Conservation (phyloP, 2,888 invertebrate species). For the Diaphora mendica region DNA sequence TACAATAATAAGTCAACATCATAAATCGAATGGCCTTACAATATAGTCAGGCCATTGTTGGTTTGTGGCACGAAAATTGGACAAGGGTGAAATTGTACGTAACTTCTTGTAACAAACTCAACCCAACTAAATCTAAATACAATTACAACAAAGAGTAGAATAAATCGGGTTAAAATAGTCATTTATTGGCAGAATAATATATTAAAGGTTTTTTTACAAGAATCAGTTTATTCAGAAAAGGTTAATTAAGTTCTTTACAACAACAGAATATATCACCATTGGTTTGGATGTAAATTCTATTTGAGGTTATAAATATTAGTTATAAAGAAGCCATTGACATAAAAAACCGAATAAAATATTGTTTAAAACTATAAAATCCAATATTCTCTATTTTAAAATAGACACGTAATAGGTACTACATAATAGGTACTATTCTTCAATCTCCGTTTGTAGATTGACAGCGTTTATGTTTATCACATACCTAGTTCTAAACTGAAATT, state of each 20-base stretch:
- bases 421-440: too few species aligned
- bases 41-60: constrained; percentile 10
- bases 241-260: background rate
- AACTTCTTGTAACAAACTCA: constrained; percentile 15
- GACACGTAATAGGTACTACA: too few species aligned
- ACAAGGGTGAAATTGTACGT: constrained; percentile 22
- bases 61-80: constrained; percentile 15
- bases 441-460: too few species aligned
- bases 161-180: constrained; percentile 13
- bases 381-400: too few species aligned
- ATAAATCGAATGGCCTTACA: constrained; percentile 14
- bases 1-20: background rate
- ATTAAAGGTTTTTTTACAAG: background rate
- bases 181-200: background rate
- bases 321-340: background rate
- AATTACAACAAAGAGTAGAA: constrained; percentile 16
- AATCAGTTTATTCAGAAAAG: background rate
- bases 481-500: too few species aligned
- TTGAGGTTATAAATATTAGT: background rate
- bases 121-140: constrained; percentile 22
- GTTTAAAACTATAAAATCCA: too few species aligned
- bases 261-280: background rate
- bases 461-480: too few species aligned
- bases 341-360: too few species aligned
- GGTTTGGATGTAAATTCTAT: background rate